Evolutionary conservation across 2,113 vertebrate genomes (phyloP), one percentile per base, ranked within the genome.

Genomic region (Marmota flaviventris): DNA sequence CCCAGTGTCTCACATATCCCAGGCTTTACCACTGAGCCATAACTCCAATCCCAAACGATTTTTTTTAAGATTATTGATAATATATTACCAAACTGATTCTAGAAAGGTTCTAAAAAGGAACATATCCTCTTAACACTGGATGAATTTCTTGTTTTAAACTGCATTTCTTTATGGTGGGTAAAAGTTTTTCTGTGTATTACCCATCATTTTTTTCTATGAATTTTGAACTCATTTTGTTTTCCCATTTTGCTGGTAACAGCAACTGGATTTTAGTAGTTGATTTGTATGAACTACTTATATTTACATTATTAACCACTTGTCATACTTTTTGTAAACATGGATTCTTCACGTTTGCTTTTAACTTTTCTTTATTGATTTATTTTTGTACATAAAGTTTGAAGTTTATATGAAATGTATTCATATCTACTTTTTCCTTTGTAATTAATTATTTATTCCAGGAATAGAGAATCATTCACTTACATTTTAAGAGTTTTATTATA

Each of bases 101-200:
- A 89, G 27, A 88, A 58, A 77, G 34, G 24, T 67, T 69, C 76
- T 34, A 42, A 65, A 83, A 56, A 75, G 24, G 72, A 79, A 69
- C 3, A 79, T 24, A 39, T 70, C 25, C 70, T 84, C 3, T 51
- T 32, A 82, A 82, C 6, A 34, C 0, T 88, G 84, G n/a, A 83
- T 84, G 14, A 34, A 22, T 79, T 77, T 90, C 16, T 72, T 63
- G 34, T 81, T 73, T 93, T 53, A 83, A 95, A 48, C 42, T 93
- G 27, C 27, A 25, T 92, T 89, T 89, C 25, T 89, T 89, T 61
- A 76, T 48, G 56, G 8, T 76, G 32, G 84, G 48, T 67, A 65
- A 92, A n/a, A 37, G 20, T 18, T 82, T 87, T 93, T 93, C 27
- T 76, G 69, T 83, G 16, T 83, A 39, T 76, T 82, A 95, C 82